A percentile compares a stretch with the other conserved stretches of the same genome.
phyloP scores from a whole-genome alignment of 23 tunicate genomes.

The Ciona savignyi region DNA sequence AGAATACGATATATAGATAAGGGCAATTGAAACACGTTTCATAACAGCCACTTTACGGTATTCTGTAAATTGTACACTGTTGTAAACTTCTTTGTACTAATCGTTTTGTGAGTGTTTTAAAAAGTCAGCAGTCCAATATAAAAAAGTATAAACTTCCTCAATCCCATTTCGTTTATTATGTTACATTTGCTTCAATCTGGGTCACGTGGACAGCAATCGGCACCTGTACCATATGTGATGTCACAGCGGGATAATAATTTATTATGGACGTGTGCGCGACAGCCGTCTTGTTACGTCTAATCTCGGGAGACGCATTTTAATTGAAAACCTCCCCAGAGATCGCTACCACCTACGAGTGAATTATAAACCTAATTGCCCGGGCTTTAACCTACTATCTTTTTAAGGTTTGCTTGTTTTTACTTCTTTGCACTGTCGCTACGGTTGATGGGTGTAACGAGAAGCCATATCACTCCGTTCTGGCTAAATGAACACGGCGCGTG shows the following conservation, averaged over 20 bases:
- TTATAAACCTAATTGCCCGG: neutral
- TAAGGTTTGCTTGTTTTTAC: neutral
- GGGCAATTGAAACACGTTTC: too few relatives aligned
- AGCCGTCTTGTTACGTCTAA: neutral
- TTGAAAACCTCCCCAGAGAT: neutral
- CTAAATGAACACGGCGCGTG: neutral
- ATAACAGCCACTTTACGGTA: too few relatives aligned
- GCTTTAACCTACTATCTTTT: neutral
- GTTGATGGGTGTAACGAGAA: neutral
- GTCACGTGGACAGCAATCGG: too few relatives aligned
- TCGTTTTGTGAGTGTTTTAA: too few relatives aligned
- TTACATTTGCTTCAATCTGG: too few relatives aligned
- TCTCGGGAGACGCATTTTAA: neutral
- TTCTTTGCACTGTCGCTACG: neutral
- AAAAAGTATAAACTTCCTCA: too few relatives aligned
- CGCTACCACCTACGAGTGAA: neutral
- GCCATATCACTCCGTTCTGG: neutral
- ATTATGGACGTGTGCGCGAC: neutral
- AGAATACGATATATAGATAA: too few relatives aligned
- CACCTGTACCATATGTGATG: neutral
- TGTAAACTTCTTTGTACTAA: too few relatives aligned
- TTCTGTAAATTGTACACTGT: too few relatives aligned
- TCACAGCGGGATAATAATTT: neutral
- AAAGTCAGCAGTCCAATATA: too few relatives aligned
- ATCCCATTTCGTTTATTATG: too few relatives aligned